A percentile compares a stretch with the other conserved stretches of the same genome.
phyloP scores from a whole-genome alignment of 2,888 invertebrate genomes.

The Heliconius aoede region DNA sequence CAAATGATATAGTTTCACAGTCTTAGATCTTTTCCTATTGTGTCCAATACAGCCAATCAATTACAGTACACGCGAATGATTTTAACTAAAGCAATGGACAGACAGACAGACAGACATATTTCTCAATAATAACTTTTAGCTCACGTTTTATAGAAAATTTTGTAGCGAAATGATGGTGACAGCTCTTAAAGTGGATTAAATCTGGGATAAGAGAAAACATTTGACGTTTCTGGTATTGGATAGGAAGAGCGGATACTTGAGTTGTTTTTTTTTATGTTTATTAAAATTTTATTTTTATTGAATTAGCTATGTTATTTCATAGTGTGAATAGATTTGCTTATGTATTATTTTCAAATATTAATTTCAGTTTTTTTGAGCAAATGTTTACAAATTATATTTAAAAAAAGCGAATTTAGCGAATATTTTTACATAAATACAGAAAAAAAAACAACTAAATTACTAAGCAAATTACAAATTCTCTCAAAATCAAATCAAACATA shows the following conservation, averaged over 20 bases:
- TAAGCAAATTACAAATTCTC: background rate
- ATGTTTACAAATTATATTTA: too few species aligned
- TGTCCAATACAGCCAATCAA: conserved; percentile 59
- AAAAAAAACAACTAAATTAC: background rate
- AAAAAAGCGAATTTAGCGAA: too few species aligned
- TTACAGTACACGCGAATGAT: conserved; percentile 70
- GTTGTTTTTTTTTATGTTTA: background rate
- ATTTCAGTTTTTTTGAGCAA: too few species aligned
- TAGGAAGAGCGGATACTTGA: background rate
- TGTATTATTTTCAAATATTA: too few species aligned
- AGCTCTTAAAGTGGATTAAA: conserved; percentile 24
- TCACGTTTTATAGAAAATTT: conserved; percentile 34
- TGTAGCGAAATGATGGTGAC: conserved; percentile 18
- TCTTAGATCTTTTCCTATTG: conserved; percentile 31
- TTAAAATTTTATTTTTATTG: too few species aligned
- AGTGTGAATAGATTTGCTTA: too few species aligned
- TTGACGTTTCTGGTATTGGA: background rate
- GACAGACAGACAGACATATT: conserved; percentile 49
- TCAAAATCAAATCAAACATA: background rate
- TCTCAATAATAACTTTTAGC: conserved; percentile 40
- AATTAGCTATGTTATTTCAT: too few species aligned
- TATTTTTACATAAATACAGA: too few species aligned
- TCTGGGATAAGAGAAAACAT: conserved; percentile 1
- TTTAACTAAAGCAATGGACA: conserved; percentile 59
- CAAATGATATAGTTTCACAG: conserved; percentile 25